phyloP scores from a whole-genome alignment of 2,113 vertebrate species.

The Saccopteryx leptura region DNA sequence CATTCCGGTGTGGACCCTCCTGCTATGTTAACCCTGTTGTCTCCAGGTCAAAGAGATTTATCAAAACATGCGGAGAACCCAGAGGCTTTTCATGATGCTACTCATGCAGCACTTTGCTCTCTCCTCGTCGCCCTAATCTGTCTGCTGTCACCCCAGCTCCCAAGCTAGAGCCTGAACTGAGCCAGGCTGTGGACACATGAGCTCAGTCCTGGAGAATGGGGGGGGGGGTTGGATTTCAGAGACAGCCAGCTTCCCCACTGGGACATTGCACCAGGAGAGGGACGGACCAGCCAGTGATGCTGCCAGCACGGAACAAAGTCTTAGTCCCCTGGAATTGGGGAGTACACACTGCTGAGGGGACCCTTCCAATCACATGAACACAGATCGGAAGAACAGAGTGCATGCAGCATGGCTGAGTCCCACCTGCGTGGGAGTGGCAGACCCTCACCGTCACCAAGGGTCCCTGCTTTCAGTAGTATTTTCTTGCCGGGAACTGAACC shows the following conservation, averaged over 20 bases:
- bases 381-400: background rate
- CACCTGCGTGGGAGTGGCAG: background rate
- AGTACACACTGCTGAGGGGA: too few relatives aligned
- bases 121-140: background rate
- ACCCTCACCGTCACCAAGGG: background rate
- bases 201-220: background rate
- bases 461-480: background rate
- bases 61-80: background rate
- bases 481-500: background rate
- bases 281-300: background rate
- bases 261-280: constrained; percentile 55
- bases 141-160: background rate
- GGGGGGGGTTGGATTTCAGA: background rate
- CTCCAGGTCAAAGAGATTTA: background rate
- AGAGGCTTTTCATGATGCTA: background rate
- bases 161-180: background rate
- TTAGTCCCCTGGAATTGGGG: too few relatives aligned
- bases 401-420: background rate
- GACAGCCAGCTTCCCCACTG: background rate
- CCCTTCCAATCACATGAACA: background rate
- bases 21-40: too few relatives aligned
- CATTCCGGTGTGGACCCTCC: background rate
- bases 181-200: background rate
- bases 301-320: too few relatives aligned
- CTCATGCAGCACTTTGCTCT: background rate